These are phyloP conservation scores for Fistularia commersonii DNA, from an alignment of 2,797 vertebrate species.

Conservation along the genomic window DNA sequence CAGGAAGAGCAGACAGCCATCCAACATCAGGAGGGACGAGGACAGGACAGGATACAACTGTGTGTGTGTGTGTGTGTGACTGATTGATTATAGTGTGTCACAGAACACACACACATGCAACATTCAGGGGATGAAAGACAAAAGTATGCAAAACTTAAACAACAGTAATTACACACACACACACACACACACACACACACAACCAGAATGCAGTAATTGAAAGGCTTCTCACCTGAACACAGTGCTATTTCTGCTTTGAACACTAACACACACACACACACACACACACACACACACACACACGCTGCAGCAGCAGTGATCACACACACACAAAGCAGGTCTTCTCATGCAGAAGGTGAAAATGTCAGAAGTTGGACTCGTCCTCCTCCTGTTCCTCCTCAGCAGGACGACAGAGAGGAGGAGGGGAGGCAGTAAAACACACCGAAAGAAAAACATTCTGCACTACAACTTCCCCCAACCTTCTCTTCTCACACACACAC, in stretches of 20 bases:
- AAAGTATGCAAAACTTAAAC: conserved; percentile 9
- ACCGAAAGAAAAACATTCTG: conserved; percentile 4
- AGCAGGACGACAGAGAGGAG: too few species aligned
- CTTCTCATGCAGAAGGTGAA: too few species aligned
- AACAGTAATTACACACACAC: conserved; percentile 14
- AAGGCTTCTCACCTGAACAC: conserved; percentile 2
- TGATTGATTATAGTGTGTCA: conserved; percentile 27
- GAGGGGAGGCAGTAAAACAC: conserved; percentile 4
- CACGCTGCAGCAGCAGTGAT: too few species aligned
- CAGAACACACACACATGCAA: conserved; percentile 18
- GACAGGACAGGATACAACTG: too few species aligned
- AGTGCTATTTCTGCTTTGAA: conserved; percentile 1
- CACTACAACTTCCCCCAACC: conserved; percentile 7
- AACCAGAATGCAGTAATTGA: background rate
- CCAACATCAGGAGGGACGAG: too few species aligned
- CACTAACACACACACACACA: conserved; percentile 4
- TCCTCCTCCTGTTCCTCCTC: too few species aligned
- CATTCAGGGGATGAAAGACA: conserved; percentile 16
- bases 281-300: background rate
- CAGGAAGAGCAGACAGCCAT: too few species aligned
- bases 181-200: conserved; percentile 1
- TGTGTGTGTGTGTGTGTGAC: conserved; percentile 11
- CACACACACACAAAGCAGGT: too few species aligned
- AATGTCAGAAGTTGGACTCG: too few species aligned
- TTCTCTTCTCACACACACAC: conserved; percentile 7